Percentiles rank a stretch among this genome's conserved stretches.
Evolutionary conservation across 1,140 invertebrate genomes (phyloP).

Genomic region (Plectrocnemia conspersa): DNA sequence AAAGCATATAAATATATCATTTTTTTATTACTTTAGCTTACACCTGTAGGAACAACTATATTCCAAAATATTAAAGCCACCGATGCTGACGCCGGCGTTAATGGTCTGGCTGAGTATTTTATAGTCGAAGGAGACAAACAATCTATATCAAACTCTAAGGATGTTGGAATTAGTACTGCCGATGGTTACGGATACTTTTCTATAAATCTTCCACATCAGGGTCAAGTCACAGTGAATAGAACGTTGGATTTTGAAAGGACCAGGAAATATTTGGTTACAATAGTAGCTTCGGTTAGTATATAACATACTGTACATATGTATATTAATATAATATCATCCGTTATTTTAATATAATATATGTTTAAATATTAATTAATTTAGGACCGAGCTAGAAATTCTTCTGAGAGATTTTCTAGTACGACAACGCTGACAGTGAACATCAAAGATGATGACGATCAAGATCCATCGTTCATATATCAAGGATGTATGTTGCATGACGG

Average conservation of each 20-base stretch:
- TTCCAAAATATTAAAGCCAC: conserved; percentile 78
- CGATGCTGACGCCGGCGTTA: conserved; percentile 82
- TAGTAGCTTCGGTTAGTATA: conserved; percentile 80
- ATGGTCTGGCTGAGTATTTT: conserved; percentile 79
- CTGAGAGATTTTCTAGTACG: conserved; percentile 70
- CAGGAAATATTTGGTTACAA: conserved; percentile 83
- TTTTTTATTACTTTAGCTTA: conserved; percentile 57
- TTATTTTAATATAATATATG: conserved; percentile 14
- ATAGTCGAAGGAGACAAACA: conserved; percentile 56
- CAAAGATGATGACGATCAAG: conserved; percentile 83
- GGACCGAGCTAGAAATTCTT: conserved; percentile 75
- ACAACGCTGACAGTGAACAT: conserved; percentile 83
- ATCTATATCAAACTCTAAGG: conserved; percentile 42
- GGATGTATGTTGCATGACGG: conserved; percentile 73
- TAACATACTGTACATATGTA: neutral
- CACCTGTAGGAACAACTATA: conserved; percentile 80
- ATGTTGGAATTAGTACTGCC: conserved; percentile 53
- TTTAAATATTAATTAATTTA: conserved; percentile 52
- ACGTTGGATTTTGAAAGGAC: conserved; percentile 85
- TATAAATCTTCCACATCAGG: conserved; percentile 84
- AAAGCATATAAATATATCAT: neutral
- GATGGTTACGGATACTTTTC: conserved; percentile 80
- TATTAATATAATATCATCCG: conserved; percentile 23
- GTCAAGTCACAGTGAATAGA: conserved; percentile 82
- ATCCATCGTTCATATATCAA: conserved; percentile 80